These are phyloP conservation scores for Resseliella maxima DNA, from an alignment of 2,888 invertebrate genomes.

Conservation along the genomic window DNA sequence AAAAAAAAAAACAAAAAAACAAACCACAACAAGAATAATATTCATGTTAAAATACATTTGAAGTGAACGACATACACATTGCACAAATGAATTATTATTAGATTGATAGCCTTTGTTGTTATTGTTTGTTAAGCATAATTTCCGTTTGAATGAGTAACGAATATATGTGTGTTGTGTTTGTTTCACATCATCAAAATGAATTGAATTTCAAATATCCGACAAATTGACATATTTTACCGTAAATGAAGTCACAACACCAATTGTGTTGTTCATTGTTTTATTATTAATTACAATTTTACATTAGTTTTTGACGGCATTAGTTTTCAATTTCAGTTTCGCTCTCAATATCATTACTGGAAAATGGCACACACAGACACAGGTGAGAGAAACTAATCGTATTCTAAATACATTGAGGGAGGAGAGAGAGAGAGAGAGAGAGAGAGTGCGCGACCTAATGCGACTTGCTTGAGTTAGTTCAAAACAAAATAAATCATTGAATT, in stretches of 20 bases:
- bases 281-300: no score
- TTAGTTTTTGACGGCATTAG: neutral
- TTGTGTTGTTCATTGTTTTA: neutral
- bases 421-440: no score
- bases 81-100: constrained; percentile 28
- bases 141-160: neutral
- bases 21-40: neutral
- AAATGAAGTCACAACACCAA: constrained; percentile 20
- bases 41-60: neutral
- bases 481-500: constrained; percentile 25
- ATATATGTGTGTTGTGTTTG: no score
- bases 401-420: no score
- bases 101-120: constrained; percentile 2
- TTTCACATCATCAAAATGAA: neutral
- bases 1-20: neutral
- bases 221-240: constrained; percentile 34
- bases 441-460: no score
- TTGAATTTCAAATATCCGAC: neutral
- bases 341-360: constrained; percentile 14
- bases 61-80: neutral
- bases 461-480: neutral
- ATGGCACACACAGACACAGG: neutral
- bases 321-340: constrained; percentile 27
- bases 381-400: no score
- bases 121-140: constrained; percentile 7